Evolutionary conservation across 1,140 invertebrate species (phyloP), one percentile per base, ranked within the genome.

Genomic region (Pachypeltis micranthus): DNA sequence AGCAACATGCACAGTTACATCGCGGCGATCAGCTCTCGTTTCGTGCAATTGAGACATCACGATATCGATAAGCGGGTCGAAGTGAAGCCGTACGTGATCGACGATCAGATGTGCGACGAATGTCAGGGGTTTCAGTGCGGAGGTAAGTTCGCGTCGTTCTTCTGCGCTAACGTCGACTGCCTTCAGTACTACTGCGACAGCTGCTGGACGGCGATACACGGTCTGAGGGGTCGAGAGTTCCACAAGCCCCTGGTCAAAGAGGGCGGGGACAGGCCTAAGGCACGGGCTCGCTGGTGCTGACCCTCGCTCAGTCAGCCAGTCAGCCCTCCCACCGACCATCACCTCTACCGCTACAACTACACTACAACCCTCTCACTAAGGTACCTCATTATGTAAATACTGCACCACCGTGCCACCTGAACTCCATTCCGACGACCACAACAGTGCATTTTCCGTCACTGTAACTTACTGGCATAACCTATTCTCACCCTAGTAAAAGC

Each of bases 61-160:
- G 97, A 99, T 74, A 98, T 98, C 69, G 95, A 98, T 75, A 99
- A 99, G 79, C 56, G 87, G 85, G 86, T 90, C 66, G 88, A 95
- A 80, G 94, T 99, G 62, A 99, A 99, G 77, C 96, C 96, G 47
- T 99, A 99, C 74, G 96, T 99, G 39, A 79, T 99, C 70, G 96
- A 99, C 78, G 96, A 99, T 78, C 96, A 99, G 79, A 95, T 98
- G 88, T 99, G 96, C 77, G 96, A 99, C 76, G 96, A 98, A 78
- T 99, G 96, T 78, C 91, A 96, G 74, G 96, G 96, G 55, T 88
- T 91, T 64, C 84, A 94, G 27, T 98, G 96, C 76, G 91, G 91
- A 62, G 93, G 93, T 51, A 97, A 97, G 78, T 98, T 97, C 75
- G 96, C 96, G 47, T 96, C 95, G 1, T 99, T 98, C 80, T 99